These are phyloP conservation scores for Rhynchophorus ferrugineus DNA, from an alignment of 1,140 invertebrate genomes.

Conservation along the genomic window DNA sequence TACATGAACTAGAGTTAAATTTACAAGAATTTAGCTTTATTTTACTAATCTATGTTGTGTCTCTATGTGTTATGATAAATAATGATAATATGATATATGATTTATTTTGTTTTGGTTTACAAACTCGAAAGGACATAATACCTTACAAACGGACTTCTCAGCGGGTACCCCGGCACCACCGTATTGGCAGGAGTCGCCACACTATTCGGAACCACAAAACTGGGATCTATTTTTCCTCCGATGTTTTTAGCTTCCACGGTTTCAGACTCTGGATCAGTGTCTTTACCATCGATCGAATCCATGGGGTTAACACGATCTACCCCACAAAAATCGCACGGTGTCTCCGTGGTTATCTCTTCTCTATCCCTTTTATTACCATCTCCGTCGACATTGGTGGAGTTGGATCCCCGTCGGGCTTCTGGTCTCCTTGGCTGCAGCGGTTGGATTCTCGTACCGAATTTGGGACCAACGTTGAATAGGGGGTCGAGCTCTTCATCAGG, in stretches of 20 bases:
- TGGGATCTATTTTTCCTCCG: neutral
- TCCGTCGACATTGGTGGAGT: neutral
- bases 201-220: slow-evolving; percentile 5
- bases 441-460: slow-evolving; percentile 1
- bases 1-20: no score
- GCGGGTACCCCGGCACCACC: neutral
- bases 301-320: slow-evolving; percentile 10
- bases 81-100: no score
- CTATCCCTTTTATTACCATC: neutral
- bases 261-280: slow-evolving; percentile 14
- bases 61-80: no score
- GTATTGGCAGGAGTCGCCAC: neutral
- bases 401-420: neutral
- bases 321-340: slow-evolving; percentile 14
- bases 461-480: slow-evolving; percentile 1
- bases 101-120: no score
- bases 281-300: slow-evolving; percentile 8
- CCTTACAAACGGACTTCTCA: slow-evolving; percentile 4
- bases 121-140: slow-evolving; percentile 16
- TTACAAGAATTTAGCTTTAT: no score
- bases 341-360: slow-evolving; percentile 13
- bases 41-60: no score
- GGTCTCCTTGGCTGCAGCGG: neutral
- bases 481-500: slow-evolving; percentile 10
- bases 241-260: slow-evolving; percentile 12